Percentiles rank a stretch among this genome's conserved stretches.
phyloP scores from a whole-genome alignment of 2,113 vertebrate species.

The Salvelinus sp. region DNA sequence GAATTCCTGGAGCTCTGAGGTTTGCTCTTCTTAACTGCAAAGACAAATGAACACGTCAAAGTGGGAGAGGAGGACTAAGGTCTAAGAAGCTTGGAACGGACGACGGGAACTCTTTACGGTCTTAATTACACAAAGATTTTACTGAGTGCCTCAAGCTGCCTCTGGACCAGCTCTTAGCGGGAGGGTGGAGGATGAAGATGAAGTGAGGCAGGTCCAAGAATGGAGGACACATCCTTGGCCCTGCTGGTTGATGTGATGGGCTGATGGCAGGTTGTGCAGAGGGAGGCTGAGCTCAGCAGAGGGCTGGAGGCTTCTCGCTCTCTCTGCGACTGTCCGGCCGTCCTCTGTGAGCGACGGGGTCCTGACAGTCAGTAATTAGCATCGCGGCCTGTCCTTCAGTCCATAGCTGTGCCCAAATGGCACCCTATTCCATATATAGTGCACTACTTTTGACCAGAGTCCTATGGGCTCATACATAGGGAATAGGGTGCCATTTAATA shows the following conservation, averaged over 20 bases:
- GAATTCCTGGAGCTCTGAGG: conserved; percentile 22
- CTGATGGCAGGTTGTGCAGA: not conserved
- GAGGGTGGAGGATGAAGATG: not conserved
- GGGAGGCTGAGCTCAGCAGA: not conserved
- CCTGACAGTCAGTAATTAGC: conserved; percentile 31
- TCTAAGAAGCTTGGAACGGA: not conserved
- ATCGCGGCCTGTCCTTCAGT: conserved; percentile 16
- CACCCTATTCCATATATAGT: too few species aligned
- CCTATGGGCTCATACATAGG: too few species aligned
- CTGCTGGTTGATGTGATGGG: not conserved
- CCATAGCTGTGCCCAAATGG: too few species aligned
- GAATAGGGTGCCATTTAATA: too few species aligned
- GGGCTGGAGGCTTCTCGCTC: not conserved
- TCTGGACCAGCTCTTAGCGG: conserved; percentile 21
- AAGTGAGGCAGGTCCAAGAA: not conserved
- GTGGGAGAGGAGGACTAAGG: conserved; percentile 15
- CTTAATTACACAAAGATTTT: conserved; percentile 17
- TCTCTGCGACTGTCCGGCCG: not conserved
- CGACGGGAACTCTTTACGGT: conserved; percentile 32
- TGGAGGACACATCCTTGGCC: not conserved
- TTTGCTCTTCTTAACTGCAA: conserved; percentile 33
- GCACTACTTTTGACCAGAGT: too few species aligned
- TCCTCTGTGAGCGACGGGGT: not conserved
- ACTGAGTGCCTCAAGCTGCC: not conserved
- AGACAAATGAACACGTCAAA: conserved; percentile 57